Evolutionary conservation across 2,888 invertebrate species (phyloP), one percentile per base, ranked within the genome.

Genomic region (Sicus ferrugineus): DNA sequence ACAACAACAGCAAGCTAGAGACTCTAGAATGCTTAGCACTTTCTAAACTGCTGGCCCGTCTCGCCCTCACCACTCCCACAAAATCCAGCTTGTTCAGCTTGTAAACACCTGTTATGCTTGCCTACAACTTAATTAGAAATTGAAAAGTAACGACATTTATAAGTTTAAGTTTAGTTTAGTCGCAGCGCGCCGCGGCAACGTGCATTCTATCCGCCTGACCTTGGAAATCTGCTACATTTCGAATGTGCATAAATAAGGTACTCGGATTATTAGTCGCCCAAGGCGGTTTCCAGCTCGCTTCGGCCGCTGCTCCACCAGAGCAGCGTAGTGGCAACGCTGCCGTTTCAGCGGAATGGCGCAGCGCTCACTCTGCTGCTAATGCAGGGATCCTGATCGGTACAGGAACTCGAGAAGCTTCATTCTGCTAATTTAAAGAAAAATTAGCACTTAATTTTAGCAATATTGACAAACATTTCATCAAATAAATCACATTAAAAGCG

Each of bases 221-320:
- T 46, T 62, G 62, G 42, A 42, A 28, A 62, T 46, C 28, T 62
- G 62, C 46, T 21, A 62, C 62, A 46, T 62, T 62, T 62, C 62
- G 62, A 62, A 62, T 62, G 62, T 62, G 62, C 62, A 62, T 54
- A 54, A 3, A 54, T 54, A 26, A 54, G 7, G 14, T 54, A 23
- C 26, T 54, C 23, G 28, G 28, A 23, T 54, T 54, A 5, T 2
- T 5, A 28, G 23, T 54, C 2, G 54, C 23, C 28, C 19, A 50
- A 21, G 16, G 9, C 42, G 42, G 23, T 54, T 54, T 54, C 54
- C 54, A 28, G 26, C 2, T 23, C 28, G 2, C 21, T 50, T 50
- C 23, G 9, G 21, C 9, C 50, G 9, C 50, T 54, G 21, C 23
- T 23, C 28, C 54, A 54, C 54, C 2, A 28, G 23, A 54, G 26